These are phyloP conservation scores for Odobenus rosmarus DNA, from an alignment of 2,113 vertebrate genomes.

Conservation along the genomic window DNA sequence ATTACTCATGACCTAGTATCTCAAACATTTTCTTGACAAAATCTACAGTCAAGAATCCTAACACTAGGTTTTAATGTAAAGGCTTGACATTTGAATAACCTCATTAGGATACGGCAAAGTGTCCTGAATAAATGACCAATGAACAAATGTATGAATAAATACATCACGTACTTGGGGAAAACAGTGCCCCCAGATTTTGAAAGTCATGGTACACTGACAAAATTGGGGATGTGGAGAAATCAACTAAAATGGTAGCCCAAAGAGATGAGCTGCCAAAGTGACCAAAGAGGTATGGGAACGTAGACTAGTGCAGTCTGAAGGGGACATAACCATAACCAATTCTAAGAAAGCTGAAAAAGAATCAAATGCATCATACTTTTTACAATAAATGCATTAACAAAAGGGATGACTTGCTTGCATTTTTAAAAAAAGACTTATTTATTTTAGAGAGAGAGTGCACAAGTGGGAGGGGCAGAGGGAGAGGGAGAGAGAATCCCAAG, in stretches of 20 bases:
- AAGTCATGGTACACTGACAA: not conserved
- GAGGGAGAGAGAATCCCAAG: not conserved
- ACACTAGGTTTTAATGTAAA: not conserved
- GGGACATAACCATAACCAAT: not conserved
- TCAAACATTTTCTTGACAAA: conserved; percentile 5
- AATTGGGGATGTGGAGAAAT: not conserved
- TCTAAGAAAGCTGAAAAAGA: not conserved
- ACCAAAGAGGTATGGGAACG: not conserved
- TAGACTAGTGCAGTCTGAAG: not conserved
- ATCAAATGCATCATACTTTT: not conserved
- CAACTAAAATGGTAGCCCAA: not conserved
- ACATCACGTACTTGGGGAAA: not conserved
- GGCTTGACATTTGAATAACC: not conserved
- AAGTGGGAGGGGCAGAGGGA: not conserved
- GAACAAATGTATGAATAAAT: not conserved
- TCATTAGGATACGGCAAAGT: not conserved
- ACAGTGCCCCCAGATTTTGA: not conserved
- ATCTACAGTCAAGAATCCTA: not conserved
- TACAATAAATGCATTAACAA: not conserved
- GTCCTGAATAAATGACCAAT: not conserved
- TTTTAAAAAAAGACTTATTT: not conserved
- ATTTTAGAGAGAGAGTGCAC: not conserved
- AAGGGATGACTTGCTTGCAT: not conserved
- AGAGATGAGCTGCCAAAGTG: not conserved
- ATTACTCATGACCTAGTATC: conserved; percentile 22